Evolutionary conservation across 2,888 invertebrate genomes (phyloP), one percentile per base, ranked within the genome.

Genomic region (Automeris io): DNA sequence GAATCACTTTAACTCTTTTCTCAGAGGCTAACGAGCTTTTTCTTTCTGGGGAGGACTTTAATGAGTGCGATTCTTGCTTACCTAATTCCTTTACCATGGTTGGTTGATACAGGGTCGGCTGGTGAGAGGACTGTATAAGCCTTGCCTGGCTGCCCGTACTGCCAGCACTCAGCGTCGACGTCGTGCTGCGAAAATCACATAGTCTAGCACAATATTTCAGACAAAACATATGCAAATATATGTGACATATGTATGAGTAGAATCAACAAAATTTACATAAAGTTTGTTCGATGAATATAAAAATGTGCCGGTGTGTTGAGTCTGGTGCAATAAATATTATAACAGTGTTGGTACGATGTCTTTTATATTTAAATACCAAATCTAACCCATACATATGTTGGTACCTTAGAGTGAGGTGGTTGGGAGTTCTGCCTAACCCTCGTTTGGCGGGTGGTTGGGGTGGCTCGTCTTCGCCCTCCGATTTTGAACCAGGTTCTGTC

Each of bases 121-220:
- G 95, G 82, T 96, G 95, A 55, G 96, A 97, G 52, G 96, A 95
- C 87, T 96, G 96, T 72, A 97, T 95, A 68, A 97, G 91, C 64
- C 95, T 91, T 43, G 97, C 96, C 83, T 96, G 95, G 75, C 95
- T 95, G 66, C 96, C 95, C 37, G 96, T 96, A 82, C 96, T 96
- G 69, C 96, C 96, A 45, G 96, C 96, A 59, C 96, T 96, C 70
- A 97, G 89, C 47, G 97, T 97, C 62, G 96, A 96, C 57, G 96
- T 96, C 66, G 96, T 96, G 88, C 96, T 96, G 88, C 62, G 81
- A 87, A 56, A 42, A 24, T 45, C 9, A 43, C 18, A 45, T 35
- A 35, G 25, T 38, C 33, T 25, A 18, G 22, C 26, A 39, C n/a
- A 37, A 37, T n/a, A 16, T 19, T 29, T 26, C 6, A 22, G 2